phyloP scores from a whole-genome alignment of 2,797 vertebrate genomes.

The Simalia tracyae region DNA sequence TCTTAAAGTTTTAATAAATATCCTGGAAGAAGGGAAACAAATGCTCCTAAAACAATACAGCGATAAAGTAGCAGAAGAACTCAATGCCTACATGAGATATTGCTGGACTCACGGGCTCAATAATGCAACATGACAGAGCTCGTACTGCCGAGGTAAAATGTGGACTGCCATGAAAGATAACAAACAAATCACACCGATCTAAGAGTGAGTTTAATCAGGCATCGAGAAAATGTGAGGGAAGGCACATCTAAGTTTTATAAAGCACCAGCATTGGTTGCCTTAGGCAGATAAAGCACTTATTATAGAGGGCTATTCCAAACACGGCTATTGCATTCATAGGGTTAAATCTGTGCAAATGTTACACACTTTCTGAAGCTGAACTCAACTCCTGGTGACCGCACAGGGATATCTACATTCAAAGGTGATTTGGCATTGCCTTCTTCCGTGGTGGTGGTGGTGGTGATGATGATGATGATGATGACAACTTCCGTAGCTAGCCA shows the following conservation, averaged over 20 bases:
- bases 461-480: neutral
- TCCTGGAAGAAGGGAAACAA: neutral
- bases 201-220: neutral
- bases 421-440: neutral
- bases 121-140: neutral
- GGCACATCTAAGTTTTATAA: neutral
- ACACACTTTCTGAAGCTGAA: neutral
- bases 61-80: neutral
- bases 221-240: neutral
- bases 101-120: neutral
- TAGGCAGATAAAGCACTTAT: conserved; percentile 9
- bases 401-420: neutral
- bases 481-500: too few relatives aligned
- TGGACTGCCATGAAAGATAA: neutral
- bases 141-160: neutral
- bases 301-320: neutral
- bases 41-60: neutral
- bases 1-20: neutral
- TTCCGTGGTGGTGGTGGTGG: neutral
- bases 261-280: neutral
- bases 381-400: neutral
- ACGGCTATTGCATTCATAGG: conserved; percentile 20
- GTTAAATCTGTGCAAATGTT: conserved; percentile 1
- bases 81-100: neutral
- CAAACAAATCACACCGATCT: neutral